A percentile compares a stretch with the other conserved stretches of the same genome.
Evolutionary conservation across 37 sponge, comb jelly and placozoan genomes (phyloP).

Genomic region (Axinella damicornis): DNA sequence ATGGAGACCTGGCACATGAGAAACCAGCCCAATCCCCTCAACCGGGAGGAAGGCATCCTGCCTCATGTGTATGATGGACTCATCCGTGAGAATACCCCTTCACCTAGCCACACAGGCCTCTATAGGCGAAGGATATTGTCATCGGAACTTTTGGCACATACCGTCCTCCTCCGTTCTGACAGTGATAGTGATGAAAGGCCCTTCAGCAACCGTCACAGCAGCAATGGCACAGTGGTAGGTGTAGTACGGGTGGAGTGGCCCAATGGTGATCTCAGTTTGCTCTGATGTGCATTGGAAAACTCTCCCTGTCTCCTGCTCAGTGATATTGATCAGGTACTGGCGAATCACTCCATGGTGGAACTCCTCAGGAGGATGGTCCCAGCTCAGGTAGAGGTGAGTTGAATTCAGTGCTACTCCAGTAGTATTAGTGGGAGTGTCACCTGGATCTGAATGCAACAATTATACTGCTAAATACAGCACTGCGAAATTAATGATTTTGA

Average conservation of each 20-base stretch:
- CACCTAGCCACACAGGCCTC: too few species aligned
- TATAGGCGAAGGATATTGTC: too few species aligned
- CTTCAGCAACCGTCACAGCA: slow-evolving; percentile 32
- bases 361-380: slow-evolving; percentile 34
- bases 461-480: too few species aligned
- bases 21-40: too few species aligned
- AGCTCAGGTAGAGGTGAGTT: slow-evolving; percentile 9
- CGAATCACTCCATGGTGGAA: slow-evolving; percentile 40
- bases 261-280: background rate
- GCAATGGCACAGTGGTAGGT: slow-evolving; percentile 31
- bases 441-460: too few species aligned
- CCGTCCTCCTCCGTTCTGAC: slow-evolving; percentile 43
- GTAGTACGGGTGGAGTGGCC: slow-evolving; percentile 26
- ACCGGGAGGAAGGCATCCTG: too few species aligned
- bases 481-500: too few species aligned
- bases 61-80: too few species aligned
- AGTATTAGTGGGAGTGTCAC: background rate
- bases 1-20: too few species aligned
- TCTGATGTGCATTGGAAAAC: background rate
- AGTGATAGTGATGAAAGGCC: slow-evolving; percentile 9
- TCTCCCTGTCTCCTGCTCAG: background rate
- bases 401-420: slow-evolving; percentile 25
- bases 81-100: too few species aligned
- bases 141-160: too few species aligned
- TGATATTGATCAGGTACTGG: slow-evolving; percentile 23